Percentiles rank a stretch among this genome's conserved stretches.
phyloP scores from a whole-genome alignment of 2,113 vertebrate species.

The Alligator mississippiensis region DNA sequence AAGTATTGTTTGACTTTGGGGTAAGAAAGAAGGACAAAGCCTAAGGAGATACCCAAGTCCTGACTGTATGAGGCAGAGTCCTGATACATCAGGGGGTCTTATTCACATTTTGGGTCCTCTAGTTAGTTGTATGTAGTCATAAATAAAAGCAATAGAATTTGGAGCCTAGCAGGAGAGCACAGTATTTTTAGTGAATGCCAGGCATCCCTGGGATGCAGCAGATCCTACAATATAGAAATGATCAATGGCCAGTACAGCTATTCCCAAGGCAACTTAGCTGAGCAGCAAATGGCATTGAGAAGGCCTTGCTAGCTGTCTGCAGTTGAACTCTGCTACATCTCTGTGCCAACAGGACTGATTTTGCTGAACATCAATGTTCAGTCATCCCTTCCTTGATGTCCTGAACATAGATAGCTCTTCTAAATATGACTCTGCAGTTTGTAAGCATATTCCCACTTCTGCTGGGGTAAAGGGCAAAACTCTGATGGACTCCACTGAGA shows the following conservation, averaged over 20 bases:
- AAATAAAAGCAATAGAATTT: background rate
- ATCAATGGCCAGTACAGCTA: background rate
- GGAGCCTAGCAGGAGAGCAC: background rate
- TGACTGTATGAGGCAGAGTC: background rate
- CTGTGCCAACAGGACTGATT: accelerated
- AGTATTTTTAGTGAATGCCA: background rate
- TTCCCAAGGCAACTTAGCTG: background rate
- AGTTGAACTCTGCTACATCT: background rate
- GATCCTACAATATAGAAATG: background rate
- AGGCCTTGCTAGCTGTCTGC: background rate
- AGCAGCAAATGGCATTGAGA: background rate
- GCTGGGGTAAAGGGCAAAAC: background rate
- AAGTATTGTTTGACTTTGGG: background rate
- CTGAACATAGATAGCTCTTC: background rate
- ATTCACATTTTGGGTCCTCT: background rate
- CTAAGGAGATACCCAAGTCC: background rate
- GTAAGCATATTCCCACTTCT: background rate
- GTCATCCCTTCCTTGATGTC: accelerated
- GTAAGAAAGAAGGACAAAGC: background rate
- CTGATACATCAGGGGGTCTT: background rate
- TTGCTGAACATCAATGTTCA: accelerated
- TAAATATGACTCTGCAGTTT: accelerated
- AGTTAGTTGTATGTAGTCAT: background rate
- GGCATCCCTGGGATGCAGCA: background rate
- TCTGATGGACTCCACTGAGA: accelerated